Conservation (phyloP, 2,797 vertebrate genomes). For the Halcyon leucocephala region DNA sequence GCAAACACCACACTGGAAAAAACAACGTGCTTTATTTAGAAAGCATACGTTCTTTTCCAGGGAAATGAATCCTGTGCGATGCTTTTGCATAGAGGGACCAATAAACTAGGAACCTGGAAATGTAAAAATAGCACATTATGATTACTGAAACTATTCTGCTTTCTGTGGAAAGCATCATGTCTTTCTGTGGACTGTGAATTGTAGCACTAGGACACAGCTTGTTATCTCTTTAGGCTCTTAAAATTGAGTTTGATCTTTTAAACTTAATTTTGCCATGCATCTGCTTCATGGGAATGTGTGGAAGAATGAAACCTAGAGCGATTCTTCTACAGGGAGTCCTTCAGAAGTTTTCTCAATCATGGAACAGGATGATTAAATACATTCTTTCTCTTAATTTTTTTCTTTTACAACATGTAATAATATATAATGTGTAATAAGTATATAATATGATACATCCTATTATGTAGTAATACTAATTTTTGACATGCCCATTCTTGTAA, state of each 20-base stretch:
- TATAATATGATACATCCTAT: not conserved
- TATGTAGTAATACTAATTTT: not conserved
- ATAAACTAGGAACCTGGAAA: not conserved
- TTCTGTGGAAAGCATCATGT: rapidly evolving
- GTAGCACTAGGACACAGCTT: not conserved
- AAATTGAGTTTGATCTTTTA: not conserved
- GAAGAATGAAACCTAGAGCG: not conserved
- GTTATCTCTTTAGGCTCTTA: not conserved
- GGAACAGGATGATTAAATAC: not conserved
- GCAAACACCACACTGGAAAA: not conserved
- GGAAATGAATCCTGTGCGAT: not conserved
- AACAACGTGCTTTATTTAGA: not conserved
- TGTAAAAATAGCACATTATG: not conserved
- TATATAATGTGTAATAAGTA: not conserved
- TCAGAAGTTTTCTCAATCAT: not conserved
- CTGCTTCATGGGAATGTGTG: not conserved
- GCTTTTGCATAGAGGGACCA: not conserved
- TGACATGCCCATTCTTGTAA: not conserved
- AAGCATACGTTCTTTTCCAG: not conserved
- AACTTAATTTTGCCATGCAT: not conserved
- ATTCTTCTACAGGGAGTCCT: not conserved
- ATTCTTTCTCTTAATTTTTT: rapidly evolving
- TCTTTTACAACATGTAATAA: not conserved
- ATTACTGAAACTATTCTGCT: not conserved
- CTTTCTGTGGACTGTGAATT: not conserved